Evolutionary conservation across 2,113 vertebrate species (phyloP), one percentile per base, ranked within the genome.

Genomic region (Triplophysa tibetana): DNA sequence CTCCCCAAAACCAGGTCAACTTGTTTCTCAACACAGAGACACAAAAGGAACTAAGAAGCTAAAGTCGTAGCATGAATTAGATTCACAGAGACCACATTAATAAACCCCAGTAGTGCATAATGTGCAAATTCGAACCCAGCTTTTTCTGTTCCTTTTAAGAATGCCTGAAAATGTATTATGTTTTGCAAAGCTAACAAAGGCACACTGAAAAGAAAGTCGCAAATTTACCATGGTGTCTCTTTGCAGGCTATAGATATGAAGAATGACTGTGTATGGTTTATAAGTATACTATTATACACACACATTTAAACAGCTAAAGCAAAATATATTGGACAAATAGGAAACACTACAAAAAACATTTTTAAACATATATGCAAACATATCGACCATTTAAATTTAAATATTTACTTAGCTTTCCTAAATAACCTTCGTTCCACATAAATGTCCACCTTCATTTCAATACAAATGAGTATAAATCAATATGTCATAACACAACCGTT

Each of bases 151-250:
- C 23, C 77, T 69, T 69, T 75, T 29, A 69, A 79, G 23, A 21
- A 16, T 10, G 13, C 8, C 64, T 23, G 70, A 64, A 14, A 61
- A 50, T 67, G 64, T 70, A 58, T 75, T 33, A 33, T 33, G 79
- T 79, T 54, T 79, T 68, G 56, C 70, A 79, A 83, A 83, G 64
- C 43, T 50, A 83, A 75, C 70, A 48, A 68, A 60, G 45, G 14
- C 23, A 52, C 33, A 5, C 33, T 33, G 4, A 70, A 14, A 52
- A 50, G 43, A 70, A 33, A 70, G 50, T 50, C 29, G 69, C 11
- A 56, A 21, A 70, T 70, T 16, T 16, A 29, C 33, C 17, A 21
- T 21, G 24, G 11, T 56, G 5, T n/a, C 29, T 52, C 17, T 50
- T 70, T 50, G 43, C 67, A 19, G 14, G 67, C 48, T 50, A 24